A percentile compares a stretch with the other conserved stretches of the same genome.
Evolutionary conservation across 2,797 vertebrate species (phyloP).

Genomic region (Corythornis leucogaster): DNA sequence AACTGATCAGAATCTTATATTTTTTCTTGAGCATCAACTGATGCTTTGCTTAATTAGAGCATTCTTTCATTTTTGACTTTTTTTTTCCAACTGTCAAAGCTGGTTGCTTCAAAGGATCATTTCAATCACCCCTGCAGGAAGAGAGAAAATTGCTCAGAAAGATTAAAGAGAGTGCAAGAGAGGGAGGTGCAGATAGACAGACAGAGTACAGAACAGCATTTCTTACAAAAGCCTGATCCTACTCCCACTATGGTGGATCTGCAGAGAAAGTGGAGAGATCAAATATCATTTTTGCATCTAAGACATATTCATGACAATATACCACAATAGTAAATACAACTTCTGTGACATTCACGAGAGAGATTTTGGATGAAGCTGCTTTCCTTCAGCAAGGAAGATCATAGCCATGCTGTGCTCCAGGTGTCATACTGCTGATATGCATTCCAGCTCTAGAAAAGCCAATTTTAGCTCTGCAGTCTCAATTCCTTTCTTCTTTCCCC

Average conservation of each 20-base stretch:
- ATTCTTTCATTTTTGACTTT: not conserved
- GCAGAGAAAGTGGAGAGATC: conserved; percentile 4
- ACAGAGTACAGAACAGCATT: conserved; percentile 12
- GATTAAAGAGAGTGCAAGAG: conserved; percentile 8
- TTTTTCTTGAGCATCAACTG: conserved; percentile 28
- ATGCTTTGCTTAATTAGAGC: conserved; percentile 46
- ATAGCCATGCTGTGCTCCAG: not conserved
- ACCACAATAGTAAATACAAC: not conserved
- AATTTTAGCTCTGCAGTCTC: not conserved
- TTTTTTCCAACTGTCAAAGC: conserved; percentile 14
- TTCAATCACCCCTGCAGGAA: conserved; percentile 31
- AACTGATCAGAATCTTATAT: not conserved
- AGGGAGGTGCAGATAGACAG: conserved; percentile 14
- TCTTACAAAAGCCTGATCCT: conserved; percentile 8
- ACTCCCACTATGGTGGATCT: conserved; percentile 16
- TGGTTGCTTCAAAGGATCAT: conserved; percentile 50
- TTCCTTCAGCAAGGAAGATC: not conserved
- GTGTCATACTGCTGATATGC: not conserved
- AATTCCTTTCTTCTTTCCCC: not conserved
- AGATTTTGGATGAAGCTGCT: not conserved
- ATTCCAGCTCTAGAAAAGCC: not conserved
- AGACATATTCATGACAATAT: not conserved
- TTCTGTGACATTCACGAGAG: not conserved
- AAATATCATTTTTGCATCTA: conserved; percentile 17
- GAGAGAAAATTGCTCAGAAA: conserved; percentile 42